A percentile compares a stretch with the other conserved stretches of the same genome.
Evolutionary conservation across 2,113 vertebrate species (phyloP).

Genomic region (Pseudois nayaur): DNA sequence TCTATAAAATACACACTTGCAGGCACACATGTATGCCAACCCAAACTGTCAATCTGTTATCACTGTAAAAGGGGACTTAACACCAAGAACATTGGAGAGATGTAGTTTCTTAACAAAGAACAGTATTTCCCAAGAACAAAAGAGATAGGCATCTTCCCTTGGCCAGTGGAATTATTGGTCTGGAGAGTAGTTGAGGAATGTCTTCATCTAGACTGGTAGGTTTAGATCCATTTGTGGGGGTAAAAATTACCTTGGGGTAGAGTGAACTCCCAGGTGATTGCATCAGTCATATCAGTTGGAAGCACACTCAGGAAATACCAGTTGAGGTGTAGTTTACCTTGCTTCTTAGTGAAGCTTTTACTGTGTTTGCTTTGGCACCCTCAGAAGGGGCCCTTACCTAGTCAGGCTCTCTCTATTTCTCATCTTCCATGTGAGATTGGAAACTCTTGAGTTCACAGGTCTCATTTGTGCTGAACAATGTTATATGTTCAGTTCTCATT

Average conservation of each 20-base stretch:
- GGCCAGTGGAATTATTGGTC: not conserved
- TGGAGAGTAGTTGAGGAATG: not conserved
- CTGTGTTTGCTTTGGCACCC: not conserved
- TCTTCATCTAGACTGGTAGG: not conserved
- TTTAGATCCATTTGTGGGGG: not conserved
- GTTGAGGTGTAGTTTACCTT: not conserved
- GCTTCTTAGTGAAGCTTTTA: not conserved
- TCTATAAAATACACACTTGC: not conserved
- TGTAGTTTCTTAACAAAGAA: not conserved
- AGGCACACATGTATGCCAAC: no score
- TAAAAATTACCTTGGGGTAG: not conserved
- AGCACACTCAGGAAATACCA: not conserved
- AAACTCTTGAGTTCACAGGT: not conserved
- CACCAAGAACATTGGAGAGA: not conserved
- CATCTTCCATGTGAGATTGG: not conserved
- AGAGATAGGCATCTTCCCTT: not conserved
- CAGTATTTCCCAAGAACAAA: conserved; percentile 6
- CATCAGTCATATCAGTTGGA: not conserved
- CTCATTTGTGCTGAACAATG: not conserved
- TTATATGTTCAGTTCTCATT: no score
- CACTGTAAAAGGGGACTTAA: not conserved
- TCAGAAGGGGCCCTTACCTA: not conserved
- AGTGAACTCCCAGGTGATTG: not conserved
- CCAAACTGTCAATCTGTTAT: not conserved
- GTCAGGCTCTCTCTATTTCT: not conserved